Evolutionary conservation across 2,888 invertebrate species (phyloP), one percentile per base, ranked within the genome.

Genomic region (Eupeodes latifasciatus): DNA sequence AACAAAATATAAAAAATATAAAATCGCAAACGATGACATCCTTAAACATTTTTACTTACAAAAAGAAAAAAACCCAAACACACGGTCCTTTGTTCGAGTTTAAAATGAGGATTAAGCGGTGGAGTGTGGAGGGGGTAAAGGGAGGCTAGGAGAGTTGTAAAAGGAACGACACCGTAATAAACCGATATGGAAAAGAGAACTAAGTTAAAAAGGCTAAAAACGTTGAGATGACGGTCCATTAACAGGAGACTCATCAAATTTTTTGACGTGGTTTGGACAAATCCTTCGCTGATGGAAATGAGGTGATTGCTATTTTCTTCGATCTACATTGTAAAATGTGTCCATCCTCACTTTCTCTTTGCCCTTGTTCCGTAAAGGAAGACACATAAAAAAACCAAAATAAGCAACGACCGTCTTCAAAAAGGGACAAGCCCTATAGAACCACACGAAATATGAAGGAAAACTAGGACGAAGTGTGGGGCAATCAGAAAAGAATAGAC

Each of bases 201-300:
- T 59, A 75, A 74, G 67, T 64, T 34, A 85, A 64, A 64, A 79
- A 61, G 72, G 67, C 72, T 72, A 40, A 80, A 71, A 79, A 62
- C 47, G 61, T 64, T 85, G 78, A 81, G 71, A 88, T 75, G 40
- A 40, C 40, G 88, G 88, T 74, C 88, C 88, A 88, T 88, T 88
- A 88, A 79, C 88, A 88, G 78, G 78, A 81, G 88, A 85, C 88
- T 81, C 88, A 85, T 88, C 88, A 88, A 88, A 81, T 88, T 88
- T 66, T 84, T 78, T 88, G 88, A 88, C 88, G 88, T 78, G 81
- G 53, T 81, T 84, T 81, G 88, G 88, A 88, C 88, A 88, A 88
- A 88, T 88, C 88, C 88, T 81, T 71, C 53, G 72, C 76, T 88
- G 88, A 88, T 88, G 85, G 85, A 85, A 85, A 75, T 74, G 81